These are phyloP conservation scores for Chymomyza caudatula DNA, from an alignment of 2,888 invertebrate genomes.

Conservation along the genomic window DNA sequence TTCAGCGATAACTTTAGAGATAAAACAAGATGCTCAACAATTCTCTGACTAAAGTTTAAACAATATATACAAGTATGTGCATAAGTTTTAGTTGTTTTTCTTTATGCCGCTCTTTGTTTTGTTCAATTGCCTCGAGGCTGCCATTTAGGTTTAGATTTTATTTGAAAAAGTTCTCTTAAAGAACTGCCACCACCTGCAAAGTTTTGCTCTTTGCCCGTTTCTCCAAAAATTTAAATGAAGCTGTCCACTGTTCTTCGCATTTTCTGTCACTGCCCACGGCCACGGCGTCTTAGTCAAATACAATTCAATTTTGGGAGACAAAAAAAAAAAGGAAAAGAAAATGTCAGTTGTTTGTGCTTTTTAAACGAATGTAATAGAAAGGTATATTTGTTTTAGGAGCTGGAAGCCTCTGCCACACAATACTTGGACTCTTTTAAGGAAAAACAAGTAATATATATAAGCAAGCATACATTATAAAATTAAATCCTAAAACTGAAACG, in stretches of 20 bases:
- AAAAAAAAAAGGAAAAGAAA: constrained; percentile 21
- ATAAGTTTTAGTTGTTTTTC: neutral
- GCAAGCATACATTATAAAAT: too few relatives aligned
- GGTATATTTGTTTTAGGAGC: neutral
- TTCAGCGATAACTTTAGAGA: neutral
- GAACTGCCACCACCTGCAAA: neutral
- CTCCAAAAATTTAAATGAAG: neutral
- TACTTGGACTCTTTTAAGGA: too few relatives aligned
- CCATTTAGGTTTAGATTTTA: neutral
- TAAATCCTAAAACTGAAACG: too few relatives aligned
- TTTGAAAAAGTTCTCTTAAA: neutral
- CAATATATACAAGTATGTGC: neutral
- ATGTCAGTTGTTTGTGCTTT: constrained; percentile 27
- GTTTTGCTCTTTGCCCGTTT: neutral
- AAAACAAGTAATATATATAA: too few relatives aligned
- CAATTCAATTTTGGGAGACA: constrained; percentile 64
- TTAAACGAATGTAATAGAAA: constrained; percentile 9
- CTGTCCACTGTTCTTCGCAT: neutral
- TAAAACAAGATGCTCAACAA: neutral
- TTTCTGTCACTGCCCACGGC: constrained; percentile 21
- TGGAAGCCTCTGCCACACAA: too few relatives aligned
- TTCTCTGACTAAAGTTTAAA: neutral
- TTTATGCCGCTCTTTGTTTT: neutral
- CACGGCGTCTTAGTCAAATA: constrained; percentile 50
- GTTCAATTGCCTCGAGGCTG: neutral